Base-by-base conservation (phyloP, 2,113 vertebrate genomes). In the Procavia capensis region DNA sequence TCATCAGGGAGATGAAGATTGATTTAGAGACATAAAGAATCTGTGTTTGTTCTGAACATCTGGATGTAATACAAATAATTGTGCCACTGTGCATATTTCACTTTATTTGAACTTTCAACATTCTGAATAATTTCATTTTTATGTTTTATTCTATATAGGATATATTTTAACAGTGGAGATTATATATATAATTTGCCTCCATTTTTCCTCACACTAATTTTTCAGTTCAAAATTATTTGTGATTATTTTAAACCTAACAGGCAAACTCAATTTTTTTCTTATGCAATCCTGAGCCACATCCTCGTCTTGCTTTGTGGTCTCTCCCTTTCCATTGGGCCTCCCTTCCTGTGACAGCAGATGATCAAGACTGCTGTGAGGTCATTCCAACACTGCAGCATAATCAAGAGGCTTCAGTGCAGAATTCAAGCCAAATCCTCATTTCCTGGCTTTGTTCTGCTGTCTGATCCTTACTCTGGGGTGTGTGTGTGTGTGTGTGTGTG, bases 391-490 rank as follows among this genome's bases (percentile, higher is more conserved):
- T 19, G 29, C 90, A 31, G 50, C 96, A 93, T 70, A 97, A 98
- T 95, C 92, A 95, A 94, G 89, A 93, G 92, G 95, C 95, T 94
- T 70, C 92, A 96, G 95, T 80, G 93, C 91, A 97, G 66, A 96
- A 93, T 70, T 64, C 85, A 90, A 93, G 94, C 92, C 84, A 85
- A 88, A 82, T 85, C 79, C 54, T 81, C 68, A 91, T 96, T 97
- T 98, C 98, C 96, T 96, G 97, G 93, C 97, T 97, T 98, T 97
- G 96, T 96, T 91, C 96, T 80, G 89, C 9, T 84, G 85, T 91
- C 78, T n/a, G 86, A 93, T 66, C 68, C 95, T 98, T 88, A 90
- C 50, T 87, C 43, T 9, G 13, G 0, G 25, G 34, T 11, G 50
- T 54, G 50, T 54, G 50, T 54, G 50, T 54, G 50, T 54, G 50